Percentiles rank a stretch among this genome's conserved stretches.
Conservation (phyloP, 2,888 invertebrate genomes). For the Gryllus longicercus region DNA sequence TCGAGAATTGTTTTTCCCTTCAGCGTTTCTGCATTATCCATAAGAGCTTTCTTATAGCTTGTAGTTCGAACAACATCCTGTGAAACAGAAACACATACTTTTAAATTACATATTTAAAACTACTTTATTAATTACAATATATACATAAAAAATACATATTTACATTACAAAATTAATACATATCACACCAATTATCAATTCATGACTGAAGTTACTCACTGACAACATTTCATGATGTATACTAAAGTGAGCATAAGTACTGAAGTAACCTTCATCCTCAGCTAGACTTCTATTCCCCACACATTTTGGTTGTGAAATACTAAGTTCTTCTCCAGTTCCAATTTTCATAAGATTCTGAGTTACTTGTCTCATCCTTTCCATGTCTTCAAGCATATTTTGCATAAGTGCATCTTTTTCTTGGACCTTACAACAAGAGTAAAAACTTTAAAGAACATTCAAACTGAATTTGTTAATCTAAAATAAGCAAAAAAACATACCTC, state of each 20-base stretch:
- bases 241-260: constrained; percentile 52
- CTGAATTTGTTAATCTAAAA: neutral
- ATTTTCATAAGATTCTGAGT: constrained; percentile 57
- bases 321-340: constrained; percentile 48
- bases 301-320: constrained; percentile 41
- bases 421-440: constrained; percentile 28
- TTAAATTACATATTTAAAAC: neutral
- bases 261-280: constrained; percentile 62
- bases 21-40: constrained; percentile 67
- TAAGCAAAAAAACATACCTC: constrained; percentile 46
- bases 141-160: no score
- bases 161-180: no score
- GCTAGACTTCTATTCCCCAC: constrained; percentile 54
- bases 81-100: constrained; percentile 23
- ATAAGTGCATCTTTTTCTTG: constrained; percentile 50
- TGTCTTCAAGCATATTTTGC: constrained; percentile 59
- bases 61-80: constrained; percentile 80
- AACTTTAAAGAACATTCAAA: no score
- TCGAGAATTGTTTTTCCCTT: constrained; percentile 81
- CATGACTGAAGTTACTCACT: constrained; percentile 48
- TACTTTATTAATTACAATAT: no score
- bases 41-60: constrained; percentile 79
- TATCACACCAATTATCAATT: no score
- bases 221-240: constrained; percentile 91
- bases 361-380: constrained; percentile 58